Base-by-base conservation (phyloP, 2,113 vertebrate genomes). In the Gila orcuttii region DNA sequence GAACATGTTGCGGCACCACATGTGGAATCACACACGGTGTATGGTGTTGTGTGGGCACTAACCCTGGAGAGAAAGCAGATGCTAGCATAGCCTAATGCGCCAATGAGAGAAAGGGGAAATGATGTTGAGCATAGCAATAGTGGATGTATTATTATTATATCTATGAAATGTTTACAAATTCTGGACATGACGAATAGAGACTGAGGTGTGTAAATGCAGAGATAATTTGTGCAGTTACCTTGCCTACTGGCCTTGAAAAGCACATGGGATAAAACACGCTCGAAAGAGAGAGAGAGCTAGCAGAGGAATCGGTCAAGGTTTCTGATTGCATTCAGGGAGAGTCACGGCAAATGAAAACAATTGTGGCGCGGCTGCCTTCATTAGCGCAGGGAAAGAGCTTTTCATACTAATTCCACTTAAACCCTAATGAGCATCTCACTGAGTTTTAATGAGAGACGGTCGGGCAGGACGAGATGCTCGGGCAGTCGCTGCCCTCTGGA, bases 331-430 rank as follows among this genome's bases (percentile, higher is more conserved):
- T 73, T 83, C 68, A 79, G 83, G 57, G 80, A 86, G 74, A 80
- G 50, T 86, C 21, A 31, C 28, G 13, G 71, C 73, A 82, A 78
- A 87, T 71, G 83, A 82, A 71, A 86, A 80, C 82, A 86, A 85
- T 33, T 25, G 31, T n/a, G 33, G 31, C 6, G 45, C 60, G 76
- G 62, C 71, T 39, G 80, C 81, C 77, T 77, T 84, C 71, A 42
- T 81, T 89, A 87, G 87, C 83, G 28, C 71, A 79, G 21, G n/a
- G 31, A 69, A 59, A 50, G 31, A 55, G 60, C 39, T 84, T 85
- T 85, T 83, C 45, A 74, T 57, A 84, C 79, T 62, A 86, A 79
- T 85, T 87, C 71, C 76, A 81, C 80, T 87, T 90, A 86, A 88
- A 80, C 68, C 59, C 76, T 88, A 86, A 88, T 75, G 13, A 88